Conservation (phyloP, 2,888 invertebrate species). For the Leucania comma region DNA sequence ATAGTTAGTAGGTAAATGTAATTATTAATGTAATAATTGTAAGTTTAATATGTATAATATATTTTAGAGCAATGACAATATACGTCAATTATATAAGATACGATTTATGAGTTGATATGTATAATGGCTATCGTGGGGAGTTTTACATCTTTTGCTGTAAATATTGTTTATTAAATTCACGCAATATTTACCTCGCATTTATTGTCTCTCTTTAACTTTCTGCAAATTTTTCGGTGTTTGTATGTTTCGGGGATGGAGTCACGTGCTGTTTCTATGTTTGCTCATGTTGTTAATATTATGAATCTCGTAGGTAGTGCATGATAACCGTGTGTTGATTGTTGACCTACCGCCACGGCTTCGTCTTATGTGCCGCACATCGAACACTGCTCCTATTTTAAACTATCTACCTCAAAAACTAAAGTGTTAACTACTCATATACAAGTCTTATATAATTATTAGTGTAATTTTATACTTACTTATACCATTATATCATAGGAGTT, state of each 20-base stretch:
- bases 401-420: conserved; percentile 84
- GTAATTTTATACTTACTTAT: conserved; percentile 89
- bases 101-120: conserved; percentile 76
- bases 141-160: conserved; percentile 71
- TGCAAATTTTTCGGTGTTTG: conserved; percentile 61
- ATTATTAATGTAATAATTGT: conserved; percentile 69
- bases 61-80: conserved; percentile 84
- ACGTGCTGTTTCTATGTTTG: conserved; percentile 71
- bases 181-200: conserved; percentile 67
- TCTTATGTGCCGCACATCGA: conserved; percentile 66
- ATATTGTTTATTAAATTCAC: conserved; percentile 68
- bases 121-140: conserved; percentile 62
- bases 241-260: conserved; percentile 67
- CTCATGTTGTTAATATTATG: conserved; percentile 78
- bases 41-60: conserved; percentile 75
- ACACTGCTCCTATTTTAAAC: conserved; percentile 68
- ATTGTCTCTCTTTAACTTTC: conserved; percentile 57
- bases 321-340: conserved; percentile 68
- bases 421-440: conserved; percentile 84
- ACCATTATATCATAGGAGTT: conserved; percentile 87
- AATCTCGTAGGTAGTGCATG: conserved; percentile 82
- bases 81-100: conserved; percentile 85
- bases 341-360: conserved; percentile 81
- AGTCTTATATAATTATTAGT: conserved; percentile 82
- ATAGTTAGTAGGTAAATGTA: conserved; percentile 72